Base-by-base conservation (phyloP, 2,113 vertebrate species). In the Diphyllodes magnificus region DNA sequence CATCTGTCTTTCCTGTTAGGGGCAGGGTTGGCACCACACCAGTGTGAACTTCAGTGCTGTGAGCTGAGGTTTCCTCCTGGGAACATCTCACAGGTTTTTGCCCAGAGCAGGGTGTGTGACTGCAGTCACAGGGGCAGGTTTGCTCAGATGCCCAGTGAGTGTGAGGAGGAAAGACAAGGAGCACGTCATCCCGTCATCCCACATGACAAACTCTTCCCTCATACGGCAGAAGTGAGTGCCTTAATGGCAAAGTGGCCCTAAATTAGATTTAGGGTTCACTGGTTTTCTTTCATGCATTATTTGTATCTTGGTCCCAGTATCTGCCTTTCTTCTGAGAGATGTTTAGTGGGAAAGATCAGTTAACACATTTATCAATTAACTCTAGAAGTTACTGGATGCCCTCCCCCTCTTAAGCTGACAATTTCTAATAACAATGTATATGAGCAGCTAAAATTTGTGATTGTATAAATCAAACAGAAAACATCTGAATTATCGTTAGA, bases 211-310 rank as follows among this genome's bases (percentile, higher is more conserved):
- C 28, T 54, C 50, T 35, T 65, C 40, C 61, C 45, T 86, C 53
- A 3, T 15, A 4, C 14, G 51, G 51, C 47, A 80, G 72, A 56
- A 95, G 28, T 20, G 15, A 88, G 56, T 11, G 47, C n/a, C 42
- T 80, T 40, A 76, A n/a, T 66, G 66, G 50, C 54, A 93, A 65
- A 95, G 35, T 68, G 84, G 50, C 66, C 47, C 30, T 70, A 81
- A 96, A 95, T 95, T 90, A 86, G 75, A 91, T 95, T 90, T 59
- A 63, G 68, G 14, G 54, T 25, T 88, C 51, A 40, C 22, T 92
- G 75, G 15, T 53, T 85, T 91, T 70, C 42, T 77, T 90, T 72
- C 30, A 23, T 82, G 66, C 2, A 0, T 31, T 82, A 33, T 91
- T 95, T 94, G 45, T 89, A 28, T 90, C 70, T 90, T 70, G 33